A percentile compares a stretch with the other conserved stretches of the same genome.
Evolutionary conservation across 1,140 invertebrate species (phyloP).

Genomic region (honey bee (Apis mellifera)): DNA sequence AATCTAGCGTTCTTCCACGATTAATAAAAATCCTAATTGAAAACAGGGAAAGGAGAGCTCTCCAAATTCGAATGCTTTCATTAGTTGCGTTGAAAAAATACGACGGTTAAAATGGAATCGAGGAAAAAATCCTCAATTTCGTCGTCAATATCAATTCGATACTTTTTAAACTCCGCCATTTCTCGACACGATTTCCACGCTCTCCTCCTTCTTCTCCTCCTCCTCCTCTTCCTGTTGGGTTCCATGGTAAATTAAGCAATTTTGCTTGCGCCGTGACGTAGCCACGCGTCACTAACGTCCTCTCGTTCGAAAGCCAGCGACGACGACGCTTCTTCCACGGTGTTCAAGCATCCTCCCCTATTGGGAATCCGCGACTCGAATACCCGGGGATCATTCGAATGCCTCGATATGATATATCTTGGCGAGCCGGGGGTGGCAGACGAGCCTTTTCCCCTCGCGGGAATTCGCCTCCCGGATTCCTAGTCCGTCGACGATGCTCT

Average conservation of each 20-base stretch:
- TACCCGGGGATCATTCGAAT: conserved; percentile 51
- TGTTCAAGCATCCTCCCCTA: conserved; percentile 4
- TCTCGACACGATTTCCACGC: conserved; percentile 2
- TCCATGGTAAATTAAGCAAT: conserved; percentile 72
- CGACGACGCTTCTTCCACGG: conserved; percentile 13
- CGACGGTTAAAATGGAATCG: too few species aligned
- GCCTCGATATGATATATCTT: conserved; percentile 58
- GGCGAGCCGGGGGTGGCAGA: background rate
- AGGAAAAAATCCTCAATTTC: background rate
- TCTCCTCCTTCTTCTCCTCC: background rate
- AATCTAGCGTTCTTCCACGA: too few species aligned
- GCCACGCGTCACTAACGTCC: conserved; percentile 68
- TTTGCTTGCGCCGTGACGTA: conserved; percentile 53
- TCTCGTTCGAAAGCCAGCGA: conserved; percentile 58
- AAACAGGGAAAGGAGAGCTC: too few species aligned
- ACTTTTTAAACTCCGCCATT: conserved; percentile 31
- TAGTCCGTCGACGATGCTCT: background rate
- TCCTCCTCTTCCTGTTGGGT: conserved; percentile 17
- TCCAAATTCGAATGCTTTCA: too few species aligned
- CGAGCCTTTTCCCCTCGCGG: background rate
- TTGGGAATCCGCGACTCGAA: conserved; percentile 48
- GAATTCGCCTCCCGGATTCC: conserved; percentile 6
- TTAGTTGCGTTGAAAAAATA: too few species aligned
- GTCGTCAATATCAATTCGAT: conserved; percentile 32
- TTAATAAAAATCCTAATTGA: too few species aligned